Percentiles rank a stretch among this genome's conserved stretches.
These are phyloP conservation scores for Cygnus olor DNA, from an alignment of 2,797 vertebrate species.

Conservation along the genomic window DNA sequence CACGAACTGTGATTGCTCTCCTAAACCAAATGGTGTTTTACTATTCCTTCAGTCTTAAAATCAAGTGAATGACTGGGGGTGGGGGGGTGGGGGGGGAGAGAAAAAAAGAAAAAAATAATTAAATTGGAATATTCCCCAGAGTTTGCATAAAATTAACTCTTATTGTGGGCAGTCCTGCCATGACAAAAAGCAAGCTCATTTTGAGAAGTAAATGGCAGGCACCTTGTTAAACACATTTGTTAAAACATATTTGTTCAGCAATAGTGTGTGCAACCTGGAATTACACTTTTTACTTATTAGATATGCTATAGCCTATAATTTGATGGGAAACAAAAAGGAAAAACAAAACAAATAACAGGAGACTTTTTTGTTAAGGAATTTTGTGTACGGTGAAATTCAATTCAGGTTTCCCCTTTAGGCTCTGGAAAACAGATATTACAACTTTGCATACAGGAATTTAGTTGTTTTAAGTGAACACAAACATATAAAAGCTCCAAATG, in stretches of 20 bases:
- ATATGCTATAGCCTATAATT: neutral
- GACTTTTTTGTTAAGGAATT: neutral
- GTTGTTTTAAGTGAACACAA: neutral
- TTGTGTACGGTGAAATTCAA: neutral
- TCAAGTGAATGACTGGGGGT: neutral
- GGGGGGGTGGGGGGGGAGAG: too few species aligned
- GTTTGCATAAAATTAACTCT: constrained; percentile 21
- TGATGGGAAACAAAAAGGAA: neutral
- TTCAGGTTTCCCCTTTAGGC: neutral
- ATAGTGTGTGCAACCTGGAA: neutral
- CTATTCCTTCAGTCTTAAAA: constrained; percentile 1
- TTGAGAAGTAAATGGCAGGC: neutral
- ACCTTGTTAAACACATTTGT: neutral
- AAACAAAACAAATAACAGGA: neutral
- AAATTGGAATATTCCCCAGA: constrained; percentile 11
- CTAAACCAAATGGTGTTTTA: constrained; percentile 21
- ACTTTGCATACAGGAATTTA: neutral
- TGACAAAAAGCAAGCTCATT: neutral
- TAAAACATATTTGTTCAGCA: neutral
- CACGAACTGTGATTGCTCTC: neutral
- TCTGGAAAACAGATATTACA: neutral
- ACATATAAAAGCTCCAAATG: neutral
- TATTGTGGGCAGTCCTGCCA: neutral
- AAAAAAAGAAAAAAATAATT: neutral
- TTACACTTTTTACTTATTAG: neutral